Conservation (phyloP, 2,888 invertebrate genomes). For the Apotomis betuletana region DNA sequence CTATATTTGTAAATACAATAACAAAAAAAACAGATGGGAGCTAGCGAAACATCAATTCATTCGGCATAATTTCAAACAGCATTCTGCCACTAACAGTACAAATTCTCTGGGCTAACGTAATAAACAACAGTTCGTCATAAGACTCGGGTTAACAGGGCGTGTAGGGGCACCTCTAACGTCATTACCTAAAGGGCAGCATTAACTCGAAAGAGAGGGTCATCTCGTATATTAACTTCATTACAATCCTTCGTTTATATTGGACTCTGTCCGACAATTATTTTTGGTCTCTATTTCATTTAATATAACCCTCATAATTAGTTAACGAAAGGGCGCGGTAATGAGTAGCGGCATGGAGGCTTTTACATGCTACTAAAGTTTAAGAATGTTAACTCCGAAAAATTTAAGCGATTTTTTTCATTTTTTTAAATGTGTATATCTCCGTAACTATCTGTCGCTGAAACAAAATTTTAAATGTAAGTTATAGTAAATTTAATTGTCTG, state of each 20-base stretch:
- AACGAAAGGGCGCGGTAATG: slow-evolving; percentile 51
- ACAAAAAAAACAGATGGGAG: not conserved
- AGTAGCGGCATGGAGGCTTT: slow-evolving; percentile 44
- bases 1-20: too few relatives aligned
- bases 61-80: not conserved
- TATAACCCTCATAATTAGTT: slow-evolving; percentile 59
- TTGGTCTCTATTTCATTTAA: slow-evolving; percentile 52
- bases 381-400: not conserved
- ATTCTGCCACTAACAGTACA: not conserved
- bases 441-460: too few relatives aligned
- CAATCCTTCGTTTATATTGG: slow-evolving; percentile 43
- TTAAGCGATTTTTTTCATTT: too few relatives aligned
- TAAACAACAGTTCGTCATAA: slow-evolving; percentile 37
- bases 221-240: slow-evolving; percentile 53
- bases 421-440: too few relatives aligned
- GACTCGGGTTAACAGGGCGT: slow-evolving; percentile 21
- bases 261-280: slow-evolving; percentile 50
- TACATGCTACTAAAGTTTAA: slow-evolving; percentile 8
- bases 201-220: slow-evolving; percentile 47
- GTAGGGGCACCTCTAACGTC: slow-evolving; percentile 25
- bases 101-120: slow-evolving; percentile 27
- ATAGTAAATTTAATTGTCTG: too few relatives aligned
- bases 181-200: slow-evolving; percentile 42
- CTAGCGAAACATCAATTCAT: not conserved
- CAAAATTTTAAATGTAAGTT: too few relatives aligned